Evolutionary conservation across 2,113 vertebrate genomes (phyloP).

Genomic region (Prionailurus bengalensis): DNA sequence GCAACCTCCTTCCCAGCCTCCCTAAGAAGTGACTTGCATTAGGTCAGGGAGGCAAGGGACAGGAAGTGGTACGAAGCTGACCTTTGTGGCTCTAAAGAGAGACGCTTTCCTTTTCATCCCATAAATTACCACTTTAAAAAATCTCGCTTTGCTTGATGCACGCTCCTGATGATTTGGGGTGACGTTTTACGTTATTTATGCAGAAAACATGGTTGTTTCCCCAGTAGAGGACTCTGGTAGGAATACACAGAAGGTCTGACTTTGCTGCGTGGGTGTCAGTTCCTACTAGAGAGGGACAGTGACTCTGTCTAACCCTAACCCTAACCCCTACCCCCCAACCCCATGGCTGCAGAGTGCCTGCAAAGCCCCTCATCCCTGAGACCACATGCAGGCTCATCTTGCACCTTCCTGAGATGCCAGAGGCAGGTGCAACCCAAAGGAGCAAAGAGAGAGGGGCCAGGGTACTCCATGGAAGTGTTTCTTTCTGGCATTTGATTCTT

Average conservation of each 20-base stretch:
- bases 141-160: background rate
- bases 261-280: background rate
- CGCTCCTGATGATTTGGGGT: background rate
- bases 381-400: rapidly evolving
- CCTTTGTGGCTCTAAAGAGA: background rate
- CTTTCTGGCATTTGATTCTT: background rate
- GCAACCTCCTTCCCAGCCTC: background rate
- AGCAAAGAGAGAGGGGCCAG: background rate
- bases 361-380: background rate
- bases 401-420: background rate
- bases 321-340: too few species aligned
- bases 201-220: background rate
- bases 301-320: too few species aligned
- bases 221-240: background rate
- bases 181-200: background rate
- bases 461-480: background rate
- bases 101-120: background rate
- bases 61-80: background rate
- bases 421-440: background rate
- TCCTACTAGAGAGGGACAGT: background rate
- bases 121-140: background rate
- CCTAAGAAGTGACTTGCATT: background rate
- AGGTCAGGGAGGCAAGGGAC: background rate
- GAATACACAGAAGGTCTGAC: background rate
- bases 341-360: background rate